These are phyloP conservation scores for Crax fasciolata DNA, from an alignment of 2,797 vertebrate genomes.

Conservation along the genomic window DNA sequence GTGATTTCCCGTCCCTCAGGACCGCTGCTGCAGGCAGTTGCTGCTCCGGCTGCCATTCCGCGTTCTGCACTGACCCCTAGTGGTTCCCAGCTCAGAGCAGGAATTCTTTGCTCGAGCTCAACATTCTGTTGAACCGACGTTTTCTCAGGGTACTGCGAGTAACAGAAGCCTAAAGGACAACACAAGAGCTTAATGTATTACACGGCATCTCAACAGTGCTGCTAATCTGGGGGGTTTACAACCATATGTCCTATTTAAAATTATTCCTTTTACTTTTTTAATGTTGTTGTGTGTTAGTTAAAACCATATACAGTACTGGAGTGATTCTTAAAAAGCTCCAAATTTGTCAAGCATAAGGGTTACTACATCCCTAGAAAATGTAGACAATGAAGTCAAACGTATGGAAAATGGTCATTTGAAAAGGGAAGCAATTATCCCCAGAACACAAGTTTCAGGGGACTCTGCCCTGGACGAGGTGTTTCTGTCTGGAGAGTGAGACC, in stretches of 20 bases:
- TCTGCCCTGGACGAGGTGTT: neutral
- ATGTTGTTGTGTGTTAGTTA: neutral
- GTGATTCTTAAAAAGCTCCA: rapidly evolving
- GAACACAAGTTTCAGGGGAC: neutral
- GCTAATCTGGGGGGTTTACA: neutral
- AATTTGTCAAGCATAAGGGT: neutral
- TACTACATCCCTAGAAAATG: neutral
- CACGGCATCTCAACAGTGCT: neutral
- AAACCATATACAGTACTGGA: neutral
- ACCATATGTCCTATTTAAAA: too few species aligned
- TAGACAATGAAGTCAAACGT: neutral
- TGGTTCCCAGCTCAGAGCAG: slow-evolving; percentile 42
- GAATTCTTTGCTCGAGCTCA: neutral
- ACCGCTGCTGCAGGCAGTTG: neutral
- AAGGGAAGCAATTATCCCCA: neutral
- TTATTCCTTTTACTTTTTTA: neutral
- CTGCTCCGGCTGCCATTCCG: neutral
- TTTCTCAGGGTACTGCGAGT: neutral
- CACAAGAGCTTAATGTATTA: neutral
- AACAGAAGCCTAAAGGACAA: neutral
- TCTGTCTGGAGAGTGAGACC: neutral
- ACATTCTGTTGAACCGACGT: too few species aligned
- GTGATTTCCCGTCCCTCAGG: neutral
- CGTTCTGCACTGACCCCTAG: slow-evolving; percentile 80
- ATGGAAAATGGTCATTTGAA: rapidly evolving